Percentiles rank a stretch among this genome's conserved stretches.
Conservation (phyloP, 1,140 invertebrate genomes). For the Pseudomyrmex gracilis region DNA sequence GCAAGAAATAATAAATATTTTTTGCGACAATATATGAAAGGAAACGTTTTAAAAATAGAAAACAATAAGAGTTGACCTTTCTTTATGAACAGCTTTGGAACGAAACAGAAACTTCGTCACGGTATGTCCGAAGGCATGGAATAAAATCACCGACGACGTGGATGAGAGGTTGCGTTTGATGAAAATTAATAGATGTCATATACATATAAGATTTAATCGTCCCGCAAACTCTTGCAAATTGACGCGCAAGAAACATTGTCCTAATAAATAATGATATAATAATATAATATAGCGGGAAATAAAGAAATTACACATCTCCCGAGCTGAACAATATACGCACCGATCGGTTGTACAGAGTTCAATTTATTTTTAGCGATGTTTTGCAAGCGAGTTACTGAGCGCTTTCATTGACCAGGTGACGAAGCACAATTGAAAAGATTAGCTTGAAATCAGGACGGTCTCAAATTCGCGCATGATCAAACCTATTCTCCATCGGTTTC, state of each 20-base stretch:
- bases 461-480: constrained; percentile 33
- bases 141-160: constrained; percentile 12
- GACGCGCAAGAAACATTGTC: constrained; percentile 11
- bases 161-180: constrained; percentile 20
- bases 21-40: constrained; percentile 7
- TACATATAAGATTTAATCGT: constrained; percentile 35
- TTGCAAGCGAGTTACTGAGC: constrained; percentile 3
- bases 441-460: constrained; percentile 17
- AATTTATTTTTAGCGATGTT: constrained; percentile 40
- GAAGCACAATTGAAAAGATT: constrained; percentile 40
- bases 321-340: not conserved
- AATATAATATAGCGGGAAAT: too few relatives aligned
- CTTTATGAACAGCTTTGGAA: constrained; percentile 6
- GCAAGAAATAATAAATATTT: not conserved
- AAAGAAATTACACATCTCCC: not conserved
- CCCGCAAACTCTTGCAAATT: not conserved
- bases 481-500: constrained; percentile 25
- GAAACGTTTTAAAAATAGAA: constrained; percentile 36
- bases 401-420: constrained; percentile 43
- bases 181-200: constrained; percentile 45
- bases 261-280: not conserved
- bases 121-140: not conserved
- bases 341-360: not conserved
- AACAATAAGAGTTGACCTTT: constrained; percentile 3
- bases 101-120: not conserved